Evolutionary conservation across 2,113 vertebrate genomes (phyloP), one percentile per base, ranked within the genome.

Genomic region (Oxygymnocypris stewartii): DNA sequence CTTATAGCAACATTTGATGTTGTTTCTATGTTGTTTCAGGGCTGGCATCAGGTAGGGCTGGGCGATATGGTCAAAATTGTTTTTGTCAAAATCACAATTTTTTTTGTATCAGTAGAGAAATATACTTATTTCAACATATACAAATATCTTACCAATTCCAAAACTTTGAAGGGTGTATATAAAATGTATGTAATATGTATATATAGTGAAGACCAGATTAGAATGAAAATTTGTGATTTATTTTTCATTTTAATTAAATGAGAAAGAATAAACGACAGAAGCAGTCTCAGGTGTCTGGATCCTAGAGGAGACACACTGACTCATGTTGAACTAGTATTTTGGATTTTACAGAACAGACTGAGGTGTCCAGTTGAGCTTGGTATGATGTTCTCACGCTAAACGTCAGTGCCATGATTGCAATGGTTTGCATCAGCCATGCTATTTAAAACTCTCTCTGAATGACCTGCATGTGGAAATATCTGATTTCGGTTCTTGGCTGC

Each of bases 351-450:
- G 63, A 35, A 10, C 67, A 71, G 67, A 37, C 16, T 4, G 67
- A 65, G 61, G 61, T 65, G 25, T 75, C 40, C 42, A 25, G 44
- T 4, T 10, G 71, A 73, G 8, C 11, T 63, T 12, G 44, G 6
- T 37, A 69, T 49, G 37, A 4, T 44, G 37, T 78, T 73, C 40
- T 74, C 81, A 51, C 23, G 13, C 25, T 69, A 76, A 84, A 59
- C 69, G 23, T 28, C 51, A 31, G 47, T 71, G 73, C 54, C 4
- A 9, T 20, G 63, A 37, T 85, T 89, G 82, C 83, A 73, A 44
- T 57, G 81, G 78, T 85, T 83, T 87, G 84, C 83, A 74, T 85
- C 83, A 89, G 88, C 79, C 79, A 65, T 25, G 49, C 83, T 89
- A 89, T 87, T 87, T 89, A 83, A 89, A 89, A 85, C 63, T 37